phyloP scores from a whole-genome alignment of 1,140 invertebrate species.

The Metopolophium dirhodum region DNA sequence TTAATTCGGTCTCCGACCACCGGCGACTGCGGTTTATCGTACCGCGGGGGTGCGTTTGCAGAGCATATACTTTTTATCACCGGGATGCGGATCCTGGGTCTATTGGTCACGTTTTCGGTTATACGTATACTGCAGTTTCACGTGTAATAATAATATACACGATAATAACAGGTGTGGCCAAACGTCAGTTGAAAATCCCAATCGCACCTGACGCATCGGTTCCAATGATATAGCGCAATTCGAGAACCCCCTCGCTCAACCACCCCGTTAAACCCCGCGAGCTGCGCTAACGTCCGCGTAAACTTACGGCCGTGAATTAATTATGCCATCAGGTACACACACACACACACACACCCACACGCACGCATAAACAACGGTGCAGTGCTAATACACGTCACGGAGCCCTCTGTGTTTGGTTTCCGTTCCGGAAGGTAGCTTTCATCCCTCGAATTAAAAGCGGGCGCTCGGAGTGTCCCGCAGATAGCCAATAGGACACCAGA shows the following conservation, averaged over 20 bases:
- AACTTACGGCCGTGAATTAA: conserved; percentile 47
- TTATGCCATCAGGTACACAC: conserved; percentile 31
- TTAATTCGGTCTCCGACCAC: background rate
- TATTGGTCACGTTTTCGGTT: conserved; percentile 28
- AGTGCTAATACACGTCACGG: background rate
- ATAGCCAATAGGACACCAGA: conserved; percentile 25
- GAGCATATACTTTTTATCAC: background rate
- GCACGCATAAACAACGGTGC: background rate
- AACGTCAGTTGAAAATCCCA: conserved; percentile 44
- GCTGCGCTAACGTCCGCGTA: background rate
- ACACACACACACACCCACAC: background rate
- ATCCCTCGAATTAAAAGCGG: conserved; percentile 42
- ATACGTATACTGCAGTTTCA: background rate
- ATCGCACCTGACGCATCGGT: conserved; percentile 45
- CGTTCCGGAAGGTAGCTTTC: conserved; percentile 56
- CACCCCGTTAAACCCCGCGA: background rate
- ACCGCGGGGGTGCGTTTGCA: background rate
- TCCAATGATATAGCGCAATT: conserved; percentile 50
- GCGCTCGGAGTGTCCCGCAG: background rate
- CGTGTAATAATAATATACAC: background rate
- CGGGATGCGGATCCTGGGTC: background rate
- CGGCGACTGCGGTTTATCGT: background rate
- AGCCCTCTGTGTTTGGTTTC: conserved; percentile 47
- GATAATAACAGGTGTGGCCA: conserved; percentile 32
- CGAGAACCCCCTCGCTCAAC: background rate